Percentiles rank a stretch among this genome's conserved stretches.
Evolutionary conservation across 2,113 vertebrate genomes (phyloP).

Genomic region (Ammospiza nelsoni): DNA sequence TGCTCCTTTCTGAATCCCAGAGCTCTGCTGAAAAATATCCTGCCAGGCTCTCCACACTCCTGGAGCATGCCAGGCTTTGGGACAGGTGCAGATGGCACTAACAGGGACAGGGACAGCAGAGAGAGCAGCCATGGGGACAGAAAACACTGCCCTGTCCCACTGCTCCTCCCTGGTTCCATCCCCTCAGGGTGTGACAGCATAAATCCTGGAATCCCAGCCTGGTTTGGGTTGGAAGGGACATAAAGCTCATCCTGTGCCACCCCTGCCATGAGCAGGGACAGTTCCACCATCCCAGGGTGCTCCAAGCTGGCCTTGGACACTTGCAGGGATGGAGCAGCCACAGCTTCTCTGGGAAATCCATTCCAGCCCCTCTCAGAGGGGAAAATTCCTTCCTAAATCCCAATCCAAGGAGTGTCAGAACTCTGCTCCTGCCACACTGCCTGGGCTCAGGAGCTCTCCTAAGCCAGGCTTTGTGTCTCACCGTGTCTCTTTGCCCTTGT

Average conservation of each 20-base stretch:
- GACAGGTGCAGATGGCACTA: neutral
- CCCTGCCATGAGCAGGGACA: neutral
- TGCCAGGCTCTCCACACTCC: neutral
- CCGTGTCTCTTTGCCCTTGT: neutral
- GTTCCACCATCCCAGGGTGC: fast-evolving
- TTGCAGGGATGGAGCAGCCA: neutral
- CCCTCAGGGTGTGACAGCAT: neutral
- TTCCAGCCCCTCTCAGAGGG: neutral
- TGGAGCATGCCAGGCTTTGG: neutral
- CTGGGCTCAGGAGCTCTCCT: neutral
- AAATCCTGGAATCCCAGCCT: neutral
- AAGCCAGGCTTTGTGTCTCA: neutral
- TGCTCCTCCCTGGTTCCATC: neutral
- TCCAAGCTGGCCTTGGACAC: neutral
- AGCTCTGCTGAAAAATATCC: neutral
- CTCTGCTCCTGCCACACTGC: neutral
- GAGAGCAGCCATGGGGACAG: neutral
- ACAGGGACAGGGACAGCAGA: neutral
- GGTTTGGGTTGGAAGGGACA: neutral
- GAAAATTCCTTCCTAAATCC: neutral
- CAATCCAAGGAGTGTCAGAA: neutral
- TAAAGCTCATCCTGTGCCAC: neutral
- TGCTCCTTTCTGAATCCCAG: neutral
- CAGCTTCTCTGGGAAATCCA: neutral
- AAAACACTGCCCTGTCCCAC: neutral